Conservation (phyloP, 1,140 invertebrate species). For the Antheraea pernyi region DNA sequence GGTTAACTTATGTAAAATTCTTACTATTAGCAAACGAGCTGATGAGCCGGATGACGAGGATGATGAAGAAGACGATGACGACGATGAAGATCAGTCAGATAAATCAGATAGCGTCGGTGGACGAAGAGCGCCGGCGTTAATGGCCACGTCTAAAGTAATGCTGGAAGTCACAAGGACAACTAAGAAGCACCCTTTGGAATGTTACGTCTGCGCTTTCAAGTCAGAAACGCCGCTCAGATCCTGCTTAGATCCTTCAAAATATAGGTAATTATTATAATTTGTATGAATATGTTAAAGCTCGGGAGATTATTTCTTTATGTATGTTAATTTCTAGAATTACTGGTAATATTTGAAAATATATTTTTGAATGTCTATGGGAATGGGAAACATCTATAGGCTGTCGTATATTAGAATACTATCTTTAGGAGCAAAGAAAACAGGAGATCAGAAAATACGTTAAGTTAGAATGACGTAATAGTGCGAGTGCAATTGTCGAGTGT, state of each 20-base stretch:
- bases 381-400: no score
- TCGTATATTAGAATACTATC: no score
- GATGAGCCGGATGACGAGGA: conserved; percentile 49
- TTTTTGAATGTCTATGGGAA: no score
- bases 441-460: no score
- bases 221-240: conserved; percentile 50
- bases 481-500: no score
- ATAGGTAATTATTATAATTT: conserved; percentile 34
- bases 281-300: no score
- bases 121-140: conserved; percentile 34
- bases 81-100: conserved; percentile 33
- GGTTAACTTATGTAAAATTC: no score
- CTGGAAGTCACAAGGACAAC: conserved; percentile 38
- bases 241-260: conserved; percentile 64
- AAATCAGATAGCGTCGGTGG: conserved; percentile 31
- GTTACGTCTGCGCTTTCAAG: conserved; percentile 63
- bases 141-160: conserved; percentile 36
- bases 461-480: no score
- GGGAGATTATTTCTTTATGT: no score
- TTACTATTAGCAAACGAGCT: conserved; percentile 22
- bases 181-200: conserved; percentile 53
- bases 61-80: conserved; percentile 45
- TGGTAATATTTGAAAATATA: no score
- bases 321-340: no score
- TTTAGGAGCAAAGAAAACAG: no score